A percentile compares a stretch with the other conserved stretches of the same genome.
Conservation (phyloP, 2,888 invertebrate genomes). For the Ormyrus labotus region DNA sequence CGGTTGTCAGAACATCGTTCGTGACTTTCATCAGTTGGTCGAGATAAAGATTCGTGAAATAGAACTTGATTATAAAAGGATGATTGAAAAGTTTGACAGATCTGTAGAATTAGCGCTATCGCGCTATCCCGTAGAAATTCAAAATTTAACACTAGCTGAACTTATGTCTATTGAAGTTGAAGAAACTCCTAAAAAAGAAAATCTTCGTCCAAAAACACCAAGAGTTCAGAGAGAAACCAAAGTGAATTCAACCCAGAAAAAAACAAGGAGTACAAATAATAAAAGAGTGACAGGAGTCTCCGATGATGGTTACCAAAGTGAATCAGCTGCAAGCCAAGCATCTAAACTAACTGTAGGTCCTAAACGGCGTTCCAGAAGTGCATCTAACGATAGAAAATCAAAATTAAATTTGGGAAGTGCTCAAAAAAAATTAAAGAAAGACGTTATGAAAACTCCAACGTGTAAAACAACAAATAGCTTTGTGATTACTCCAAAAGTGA, state of each 20-base stretch:
- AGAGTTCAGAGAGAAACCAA: constrained; percentile 43
- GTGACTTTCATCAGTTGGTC: constrained; percentile 65
- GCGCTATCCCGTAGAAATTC: constrained; percentile 63
- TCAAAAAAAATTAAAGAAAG: constrained; percentile 54
- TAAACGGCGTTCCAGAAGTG: constrained; percentile 60
- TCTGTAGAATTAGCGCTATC: constrained; percentile 59
- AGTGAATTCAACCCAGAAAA: constrained; percentile 34
- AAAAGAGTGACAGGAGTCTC: constrained; percentile 65
- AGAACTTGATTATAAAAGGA: constrained; percentile 61
- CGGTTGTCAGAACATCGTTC: constrained; percentile 60
- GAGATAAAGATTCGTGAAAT: constrained; percentile 60
- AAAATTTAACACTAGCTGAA: constrained; percentile 64
- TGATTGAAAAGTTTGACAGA: constrained; percentile 59
- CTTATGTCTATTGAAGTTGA: constrained; percentile 49
- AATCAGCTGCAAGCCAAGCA: constrained; percentile 59
- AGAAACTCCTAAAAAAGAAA: constrained; percentile 57
- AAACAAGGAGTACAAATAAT: constrained; percentile 55
- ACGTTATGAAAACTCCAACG: constrained; percentile 64
- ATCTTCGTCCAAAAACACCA: constrained; percentile 54
- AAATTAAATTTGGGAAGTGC: constrained; percentile 53
- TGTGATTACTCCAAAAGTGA: constrained; percentile 76
- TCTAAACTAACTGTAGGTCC: constrained; percentile 21
- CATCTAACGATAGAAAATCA: constrained; percentile 58
- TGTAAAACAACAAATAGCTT: constrained; percentile 50
- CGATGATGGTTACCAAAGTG: constrained; percentile 71